phyloP scores from a whole-genome alignment of 2,113 vertebrate genomes.

The Cyprinodon brontotheroides region DNA sequence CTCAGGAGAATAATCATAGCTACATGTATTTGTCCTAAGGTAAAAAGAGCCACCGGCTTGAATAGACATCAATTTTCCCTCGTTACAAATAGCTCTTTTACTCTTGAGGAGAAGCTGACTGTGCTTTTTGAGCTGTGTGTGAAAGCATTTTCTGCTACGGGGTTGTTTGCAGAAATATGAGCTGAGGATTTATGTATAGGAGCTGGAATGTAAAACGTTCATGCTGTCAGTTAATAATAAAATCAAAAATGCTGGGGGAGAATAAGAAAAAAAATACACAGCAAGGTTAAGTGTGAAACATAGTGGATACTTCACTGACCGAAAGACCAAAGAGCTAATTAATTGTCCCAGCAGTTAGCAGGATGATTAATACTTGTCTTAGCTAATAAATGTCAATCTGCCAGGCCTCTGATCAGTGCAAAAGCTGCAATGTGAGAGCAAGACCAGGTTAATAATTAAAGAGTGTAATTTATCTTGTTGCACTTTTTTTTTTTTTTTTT shows the following conservation, averaged over 20 bases:
- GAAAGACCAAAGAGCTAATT: slow-evolving; percentile 36
- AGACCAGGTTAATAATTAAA: slow-evolving; percentile 51
- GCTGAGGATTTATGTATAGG: background rate
- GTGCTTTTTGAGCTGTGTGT: slow-evolving; percentile 5
- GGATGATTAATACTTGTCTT: slow-evolving; percentile 44
- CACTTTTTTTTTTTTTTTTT: background rate
- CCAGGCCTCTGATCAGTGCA: background rate
- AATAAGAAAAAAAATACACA: slow-evolving; percentile 5
- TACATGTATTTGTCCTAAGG: slow-evolving; percentile 44
- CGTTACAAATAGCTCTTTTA: slow-evolving; percentile 14
- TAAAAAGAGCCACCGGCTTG: slow-evolving; percentile 13
- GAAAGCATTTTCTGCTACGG: slow-evolving; percentile 5
- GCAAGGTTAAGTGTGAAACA: slow-evolving; percentile 19
- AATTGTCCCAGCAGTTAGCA: slow-evolving; percentile 36
- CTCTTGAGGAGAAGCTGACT: slow-evolving; percentile 14
- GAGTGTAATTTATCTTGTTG: slow-evolving; percentile 51
- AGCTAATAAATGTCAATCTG: slow-evolving; percentile 12
- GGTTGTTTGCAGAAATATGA: background rate
- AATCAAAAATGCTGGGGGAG: background rate
- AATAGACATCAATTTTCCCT: background rate
- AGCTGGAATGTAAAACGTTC: background rate
- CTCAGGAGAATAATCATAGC: slow-evolving; percentile 50
- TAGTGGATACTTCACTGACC: slow-evolving; percentile 25
- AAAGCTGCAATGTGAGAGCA: slow-evolving; percentile 14
- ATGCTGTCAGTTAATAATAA: background rate